Conservation (phyloP, 2,113 vertebrate species). For the Struthidea cinerea region DNA sequence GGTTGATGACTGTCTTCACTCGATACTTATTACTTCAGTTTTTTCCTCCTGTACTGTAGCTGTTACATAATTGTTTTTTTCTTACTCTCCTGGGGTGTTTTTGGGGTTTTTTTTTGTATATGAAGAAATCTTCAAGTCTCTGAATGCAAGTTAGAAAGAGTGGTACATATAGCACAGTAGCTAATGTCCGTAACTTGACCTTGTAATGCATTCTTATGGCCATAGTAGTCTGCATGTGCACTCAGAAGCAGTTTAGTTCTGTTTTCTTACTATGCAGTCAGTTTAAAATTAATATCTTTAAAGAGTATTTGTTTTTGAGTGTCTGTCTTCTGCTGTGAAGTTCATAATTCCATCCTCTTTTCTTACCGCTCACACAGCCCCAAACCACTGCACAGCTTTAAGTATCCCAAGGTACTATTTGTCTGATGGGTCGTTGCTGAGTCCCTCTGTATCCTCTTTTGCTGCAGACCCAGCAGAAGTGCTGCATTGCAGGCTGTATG, state of each 20-base stretch:
- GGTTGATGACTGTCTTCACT: neutral
- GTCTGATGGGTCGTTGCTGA: neutral
- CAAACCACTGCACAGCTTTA: neutral
- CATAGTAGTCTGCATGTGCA: neutral
- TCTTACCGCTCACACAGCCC: neutral
- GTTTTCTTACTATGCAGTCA: neutral
- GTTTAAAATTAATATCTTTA: neutral
- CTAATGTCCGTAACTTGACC: neutral
- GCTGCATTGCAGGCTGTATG: neutral
- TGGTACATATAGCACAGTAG: neutral
- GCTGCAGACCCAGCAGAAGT: neutral
- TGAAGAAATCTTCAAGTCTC: neutral
- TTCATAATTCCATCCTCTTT: neutral
- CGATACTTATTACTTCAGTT: neutral
- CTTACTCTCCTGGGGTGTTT: neutral
- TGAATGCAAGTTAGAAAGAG: neutral
- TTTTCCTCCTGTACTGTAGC: neutral
- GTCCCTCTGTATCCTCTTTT: neutral
- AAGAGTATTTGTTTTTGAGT: neutral
- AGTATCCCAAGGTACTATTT: neutral
- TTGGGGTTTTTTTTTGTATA: neutral
- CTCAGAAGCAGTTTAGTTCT: neutral
- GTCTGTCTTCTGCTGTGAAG: neutral
- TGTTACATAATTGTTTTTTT: neutral
- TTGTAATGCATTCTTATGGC: neutral